Percentiles rank a stretch among this genome's conserved stretches.
Conservation (phyloP, 1,140 invertebrate genomes). For the Anagrus nilaparvatae region DNA sequence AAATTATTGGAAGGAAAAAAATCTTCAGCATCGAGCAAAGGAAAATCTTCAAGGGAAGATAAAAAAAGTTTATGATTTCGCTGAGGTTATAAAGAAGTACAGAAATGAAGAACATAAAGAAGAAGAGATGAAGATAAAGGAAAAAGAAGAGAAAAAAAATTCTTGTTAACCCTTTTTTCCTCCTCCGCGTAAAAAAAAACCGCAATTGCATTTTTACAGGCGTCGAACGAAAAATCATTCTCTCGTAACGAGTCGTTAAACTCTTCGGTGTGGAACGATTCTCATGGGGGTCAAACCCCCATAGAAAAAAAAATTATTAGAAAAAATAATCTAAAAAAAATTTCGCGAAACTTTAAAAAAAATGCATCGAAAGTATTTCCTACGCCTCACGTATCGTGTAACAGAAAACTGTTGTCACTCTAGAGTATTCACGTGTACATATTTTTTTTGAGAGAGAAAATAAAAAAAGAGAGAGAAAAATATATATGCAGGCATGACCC, state of each 20-base stretch:
- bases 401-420: too few species aligned
- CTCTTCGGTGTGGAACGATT: slow-evolving; percentile 15
- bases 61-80: too few species aligned
- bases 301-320: slow-evolving; percentile 1
- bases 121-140: neutral
- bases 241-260: slow-evolving; percentile 19
- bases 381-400: too few species aligned
- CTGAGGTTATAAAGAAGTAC: neutral
- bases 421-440: too few species aligned
- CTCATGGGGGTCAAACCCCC: slow-evolving; percentile 11
- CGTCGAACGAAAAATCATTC: slow-evolving; percentile 11
- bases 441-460: too few species aligned
- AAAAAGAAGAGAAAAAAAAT: too few species aligned
- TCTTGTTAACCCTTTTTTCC: too few species aligned
- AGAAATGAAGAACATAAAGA: slow-evolving; percentile 1
- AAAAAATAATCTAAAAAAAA: neutral
- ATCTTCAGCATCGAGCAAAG: neutral
- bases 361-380: too few species aligned
- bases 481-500: too few species aligned
- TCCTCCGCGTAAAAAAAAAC: slow-evolving; percentile 9
- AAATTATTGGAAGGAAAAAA: slow-evolving; percentile 8
- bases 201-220: slow-evolving; percentile 6
- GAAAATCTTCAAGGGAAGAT: too few species aligned
- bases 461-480: too few species aligned
- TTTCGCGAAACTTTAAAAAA: neutral